Percentiles rank a stretch among this genome's conserved stretches.
phyloP scores from a whole-genome alignment of 2,113 vertebrate species.

The Lasiurus cinereus region DNA sequence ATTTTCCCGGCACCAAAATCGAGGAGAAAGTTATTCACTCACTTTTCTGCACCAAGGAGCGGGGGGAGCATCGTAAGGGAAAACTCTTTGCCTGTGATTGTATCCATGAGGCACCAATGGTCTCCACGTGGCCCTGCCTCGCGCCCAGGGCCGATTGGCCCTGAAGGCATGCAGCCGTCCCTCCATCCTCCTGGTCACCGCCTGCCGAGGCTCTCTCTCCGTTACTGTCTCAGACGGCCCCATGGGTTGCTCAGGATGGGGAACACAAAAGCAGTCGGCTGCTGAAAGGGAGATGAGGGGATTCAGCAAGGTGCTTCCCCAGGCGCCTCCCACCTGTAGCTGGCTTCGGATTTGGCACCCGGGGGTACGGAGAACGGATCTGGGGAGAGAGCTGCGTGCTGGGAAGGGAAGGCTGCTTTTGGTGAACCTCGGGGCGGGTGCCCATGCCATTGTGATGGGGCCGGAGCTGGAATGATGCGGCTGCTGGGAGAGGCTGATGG shows the following conservation, averaged over 20 bases:
- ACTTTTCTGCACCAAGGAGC: neutral
- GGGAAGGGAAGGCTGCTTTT: neutral
- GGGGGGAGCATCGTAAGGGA: neutral
- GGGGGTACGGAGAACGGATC: neutral
- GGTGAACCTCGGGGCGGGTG: neutral
- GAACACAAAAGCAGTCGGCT: neutral
- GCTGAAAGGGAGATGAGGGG: neutral
- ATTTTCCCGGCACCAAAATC: neutral
- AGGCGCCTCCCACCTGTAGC: neutral
- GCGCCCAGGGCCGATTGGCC: neutral
- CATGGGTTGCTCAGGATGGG: neutral
- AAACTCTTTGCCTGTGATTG: neutral
- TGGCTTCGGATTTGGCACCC: neutral
- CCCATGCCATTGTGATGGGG: neutral
- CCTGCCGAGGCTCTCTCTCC: neutral
- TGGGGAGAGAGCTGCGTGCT: neutral
- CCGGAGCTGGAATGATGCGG: neutral
- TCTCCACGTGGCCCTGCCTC: neutral
- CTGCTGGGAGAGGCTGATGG: neutral
- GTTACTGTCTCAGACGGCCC: neutral
- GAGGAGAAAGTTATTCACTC: constrained; percentile 21
- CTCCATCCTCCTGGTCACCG: too few species aligned
- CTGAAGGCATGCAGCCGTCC: neutral
- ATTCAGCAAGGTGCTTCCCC: neutral
- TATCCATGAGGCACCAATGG: neutral